A percentile compares a stretch with the other conserved stretches of the same genome.
phyloP scores from a whole-genome alignment of 2,113 vertebrate species.

The Tragulus kanchil region DNA sequence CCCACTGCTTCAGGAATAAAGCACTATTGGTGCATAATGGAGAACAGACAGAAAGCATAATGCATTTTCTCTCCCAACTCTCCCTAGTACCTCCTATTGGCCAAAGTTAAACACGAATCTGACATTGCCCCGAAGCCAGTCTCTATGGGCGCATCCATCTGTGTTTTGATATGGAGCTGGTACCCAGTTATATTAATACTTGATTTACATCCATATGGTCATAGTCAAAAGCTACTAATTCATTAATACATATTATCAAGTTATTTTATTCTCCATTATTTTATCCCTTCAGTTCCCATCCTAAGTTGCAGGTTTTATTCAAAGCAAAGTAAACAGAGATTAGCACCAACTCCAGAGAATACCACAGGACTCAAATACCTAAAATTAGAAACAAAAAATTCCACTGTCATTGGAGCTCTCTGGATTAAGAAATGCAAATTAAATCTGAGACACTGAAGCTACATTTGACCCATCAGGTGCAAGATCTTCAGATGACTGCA shows the following conservation, averaged over 20 bases:
- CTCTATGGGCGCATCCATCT: not conserved
- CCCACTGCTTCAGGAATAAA: not conserved
- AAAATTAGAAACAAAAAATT: not conserved
- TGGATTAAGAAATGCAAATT: not conserved
- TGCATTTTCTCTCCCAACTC: not conserved
- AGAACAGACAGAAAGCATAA: not conserved
- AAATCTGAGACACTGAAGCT: not conserved
- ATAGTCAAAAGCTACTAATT: not conserved
- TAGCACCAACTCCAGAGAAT: not conserved
- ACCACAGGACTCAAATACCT: not conserved
- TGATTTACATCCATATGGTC: not conserved
- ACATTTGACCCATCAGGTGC: not conserved
- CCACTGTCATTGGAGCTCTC: not conserved
- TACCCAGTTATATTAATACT: not conserved
- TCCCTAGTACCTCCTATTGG: not conserved
- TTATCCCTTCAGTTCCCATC: not conserved
- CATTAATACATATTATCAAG: not conserved
- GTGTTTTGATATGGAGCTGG: not conserved
- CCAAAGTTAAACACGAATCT: not conserved
- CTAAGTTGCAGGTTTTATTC: not conserved
- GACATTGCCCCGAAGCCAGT: not conserved
- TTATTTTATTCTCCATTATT: not conserved
- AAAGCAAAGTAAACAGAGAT: conserved; percentile 1
- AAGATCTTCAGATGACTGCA: not conserved
- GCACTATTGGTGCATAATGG: not conserved